phyloP scores from a whole-genome alignment of 2,797 vertebrate species.

The Diplodus puntazzo region DNA sequence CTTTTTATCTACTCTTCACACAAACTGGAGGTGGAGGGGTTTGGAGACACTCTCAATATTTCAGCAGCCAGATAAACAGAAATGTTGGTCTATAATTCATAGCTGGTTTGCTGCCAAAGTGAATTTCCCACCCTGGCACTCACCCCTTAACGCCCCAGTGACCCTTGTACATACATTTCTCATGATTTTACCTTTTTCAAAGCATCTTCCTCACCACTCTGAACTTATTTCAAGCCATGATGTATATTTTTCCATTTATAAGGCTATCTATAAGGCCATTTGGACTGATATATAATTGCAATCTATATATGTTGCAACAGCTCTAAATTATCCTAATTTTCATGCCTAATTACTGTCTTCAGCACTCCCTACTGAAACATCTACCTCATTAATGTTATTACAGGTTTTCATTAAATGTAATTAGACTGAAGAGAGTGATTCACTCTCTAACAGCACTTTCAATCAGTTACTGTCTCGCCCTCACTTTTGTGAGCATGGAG shows the following conservation, averaged over 20 bases:
- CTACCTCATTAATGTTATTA: conserved; percentile 28
- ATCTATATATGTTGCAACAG: neutral
- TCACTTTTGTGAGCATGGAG: no score
- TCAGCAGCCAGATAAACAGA: conserved; percentile 22
- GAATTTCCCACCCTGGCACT: conserved; percentile 1
- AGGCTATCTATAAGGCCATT: neutral
- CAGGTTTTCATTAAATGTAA: conserved; percentile 41
- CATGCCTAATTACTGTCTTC: conserved; percentile 18
- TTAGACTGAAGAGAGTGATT: conserved; percentile 33
- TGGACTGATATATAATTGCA: neutral
- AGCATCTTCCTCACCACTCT: neutral
- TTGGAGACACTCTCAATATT: neutral
- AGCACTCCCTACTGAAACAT: conserved; percentile 10
- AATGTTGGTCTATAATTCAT: conserved; percentile 7
- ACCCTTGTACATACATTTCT: neutral
- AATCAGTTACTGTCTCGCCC: no score
- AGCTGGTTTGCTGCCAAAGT: conserved; percentile 28
- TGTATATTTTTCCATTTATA: neutral
- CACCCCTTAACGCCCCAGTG: neutral
- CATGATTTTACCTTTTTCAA: neutral
- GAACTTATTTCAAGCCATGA: neutral
- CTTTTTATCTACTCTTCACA: conserved; percentile 28
- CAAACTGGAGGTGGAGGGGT: conserved; percentile 12
- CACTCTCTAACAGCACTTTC: neutral
- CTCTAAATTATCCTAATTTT: conserved; percentile 15